Base-by-base conservation (phyloP, 2,113 vertebrate genomes). In the Micronycteris hirsuta region DNA sequence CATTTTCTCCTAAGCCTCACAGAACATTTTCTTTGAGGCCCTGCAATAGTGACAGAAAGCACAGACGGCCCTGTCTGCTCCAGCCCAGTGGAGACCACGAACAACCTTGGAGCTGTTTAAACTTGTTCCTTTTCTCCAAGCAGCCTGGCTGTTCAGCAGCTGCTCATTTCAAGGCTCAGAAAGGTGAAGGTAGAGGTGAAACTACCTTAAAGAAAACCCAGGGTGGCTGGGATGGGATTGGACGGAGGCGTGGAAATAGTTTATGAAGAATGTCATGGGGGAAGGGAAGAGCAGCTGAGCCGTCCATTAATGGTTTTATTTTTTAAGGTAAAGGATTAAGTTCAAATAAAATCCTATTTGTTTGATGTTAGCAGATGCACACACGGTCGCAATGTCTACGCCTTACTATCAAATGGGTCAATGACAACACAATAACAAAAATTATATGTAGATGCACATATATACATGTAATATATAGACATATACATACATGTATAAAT, bases 101-200 rank as follows among this genome's bases (percentile, higher is more conserved):
- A 96, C 17, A n/a, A 94, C 91, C 96, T 49, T 15, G 93, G 78
- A 97, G 85, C 94, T 97, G 93, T 97, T 98, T 96, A 95, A 96
- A 91, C 94, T 96, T 93, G 86, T 89, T 95, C 85, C 89, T 92
- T 93, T 97, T 87, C 71, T 94, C 93, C 52, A 65, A 96, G 84
- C 47, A 96, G 91, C 83, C 83, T 96, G 89, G 58, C 63, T 81
- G 90, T 89, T 87, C 74, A 56, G 71, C 86, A 96, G 84, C 95
- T 97, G 94, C 77, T 96, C 70, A 28, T 83, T 92, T 73, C 33
- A 91, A 97, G 65, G 58, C 76, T 87, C 65, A 41, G 47, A 84
- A 77, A 81, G 83, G 92, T 65, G 41, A 70, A 91, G 74, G 83
- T 52, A 43, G 65, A 93, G 28, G 17, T 63, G 38, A 24, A 65